Base-by-base conservation (phyloP, 2,888 invertebrate species). In the Listrodromus nycthemerus region DNA sequence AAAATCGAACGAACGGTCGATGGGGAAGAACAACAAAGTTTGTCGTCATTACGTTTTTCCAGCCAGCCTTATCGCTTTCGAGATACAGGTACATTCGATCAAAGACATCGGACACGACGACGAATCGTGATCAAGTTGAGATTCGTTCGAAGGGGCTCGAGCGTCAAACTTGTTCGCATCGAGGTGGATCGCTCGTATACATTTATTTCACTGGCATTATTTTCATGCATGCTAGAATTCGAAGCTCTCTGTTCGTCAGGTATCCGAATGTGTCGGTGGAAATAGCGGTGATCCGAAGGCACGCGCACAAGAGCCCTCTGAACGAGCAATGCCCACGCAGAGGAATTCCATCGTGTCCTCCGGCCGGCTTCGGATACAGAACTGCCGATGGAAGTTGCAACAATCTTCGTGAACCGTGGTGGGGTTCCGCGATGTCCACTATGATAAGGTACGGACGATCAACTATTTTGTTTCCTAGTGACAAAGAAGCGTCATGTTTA, bases 351-450 rank as follows among this genome's bases (percentile, higher is more conserved):
- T 95, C 95, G 86, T 97, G 97, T 90, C 95, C 96, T 74, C 95
- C 96, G 7, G 96, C 96, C 33, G 92, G 92, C 76, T 81, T 90
- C 52, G 94, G 96, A 84, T 98, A 97, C 93, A 95, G 98, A 74
- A 97, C 97, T 0, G 95, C 97, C 76, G 98, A 98, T 91, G 98
- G 98, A 48, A 97, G 97, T 48, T 98, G 98, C 93, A 98, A 98
- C 94, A 98, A 98, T 94, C 93, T 96, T 73, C 94, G 95, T 74
- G 95, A 96, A 71, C 96, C 96, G 0, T 95, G 97, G 92, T 97
- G 97, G 96, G 98, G 98, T 0, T 96, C 97, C 5, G 95, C 97
- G 1, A 96, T 97, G 95, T 96, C 97, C 85, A 96, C 97, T 0
- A 97, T 98, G 91, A 96, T 96, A 90, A 95, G 92, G 92, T 92